Conservation (phyloP, 2,113 vertebrate species). For the Percina caprodes region DNA sequence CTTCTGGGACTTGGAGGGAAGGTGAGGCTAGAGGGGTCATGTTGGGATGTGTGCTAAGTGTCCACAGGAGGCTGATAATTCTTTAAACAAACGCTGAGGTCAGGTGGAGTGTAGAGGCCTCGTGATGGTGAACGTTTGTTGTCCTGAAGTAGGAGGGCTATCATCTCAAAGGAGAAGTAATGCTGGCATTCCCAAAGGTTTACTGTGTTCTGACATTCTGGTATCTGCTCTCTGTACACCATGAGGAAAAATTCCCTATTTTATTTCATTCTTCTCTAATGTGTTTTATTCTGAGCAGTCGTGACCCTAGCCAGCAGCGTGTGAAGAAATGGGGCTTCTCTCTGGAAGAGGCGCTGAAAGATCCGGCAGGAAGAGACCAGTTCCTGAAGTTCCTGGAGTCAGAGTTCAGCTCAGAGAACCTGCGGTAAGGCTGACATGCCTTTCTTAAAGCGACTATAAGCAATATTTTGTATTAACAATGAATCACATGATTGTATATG, state of each 20-base stretch:
- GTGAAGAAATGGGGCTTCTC: constrained; percentile 97
- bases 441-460: not conserved
- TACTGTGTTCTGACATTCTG: not conserved
- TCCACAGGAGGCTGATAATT: not conserved
- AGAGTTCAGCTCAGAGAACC: constrained; percentile 98
- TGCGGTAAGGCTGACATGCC: constrained; percentile 84
- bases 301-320: constrained; percentile 93
- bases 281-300: constrained; percentile 79
- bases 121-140: not conserved
- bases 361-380: constrained; percentile 91
- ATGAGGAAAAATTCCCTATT: not conserved
- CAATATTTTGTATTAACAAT: not conserved
- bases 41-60: not conserved
- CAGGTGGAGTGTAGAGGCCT: constrained; percentile 9
- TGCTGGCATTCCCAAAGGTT: constrained; percentile 20
- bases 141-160: constrained; percentile 20
- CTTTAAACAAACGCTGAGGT: constrained; percentile 15
- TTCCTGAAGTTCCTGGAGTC: constrained; percentile 96
- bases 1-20: constrained; percentile 94
- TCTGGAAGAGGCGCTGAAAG: constrained; percentile 93
- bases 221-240: not conserved
- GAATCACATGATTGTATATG: not conserved
- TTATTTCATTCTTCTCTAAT: not conserved
- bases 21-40: constrained; percentile 78
- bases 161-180: constrained; percentile 28